Base-by-base conservation (phyloP, 2,113 vertebrate genomes). In the Takifugu flavidus region DNA sequence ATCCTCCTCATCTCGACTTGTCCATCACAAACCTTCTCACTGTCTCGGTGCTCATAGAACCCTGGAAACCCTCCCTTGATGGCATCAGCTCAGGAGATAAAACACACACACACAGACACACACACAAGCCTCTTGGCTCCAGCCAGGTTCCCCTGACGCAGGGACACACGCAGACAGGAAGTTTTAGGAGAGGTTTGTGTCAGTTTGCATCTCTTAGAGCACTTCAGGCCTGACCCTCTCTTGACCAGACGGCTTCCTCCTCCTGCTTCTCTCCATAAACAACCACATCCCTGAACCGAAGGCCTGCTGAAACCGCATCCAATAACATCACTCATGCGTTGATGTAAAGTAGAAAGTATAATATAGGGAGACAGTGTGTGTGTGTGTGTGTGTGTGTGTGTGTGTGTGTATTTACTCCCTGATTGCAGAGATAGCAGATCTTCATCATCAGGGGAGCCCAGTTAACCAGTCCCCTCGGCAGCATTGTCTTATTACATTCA, bases 301-400 rank as follows among this genome's bases (percentile, higher is more conserved):
- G 78, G 63, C 72, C 39, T 47, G 72, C 77, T 66, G 59, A 63
- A 72, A 65, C 81, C 69, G 79, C 86, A 79, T 79, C 72, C 86
- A 86, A 89, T 85, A 90, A 89, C 87, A 88, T 87, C 78, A 65
- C 69, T 89, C 82, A 85, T 88, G 83, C 86, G 82, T 86, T 85
- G 81, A 85, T 86, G 77, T 79, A 82, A 79, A 65, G 67, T 56
- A 31, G 56, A 59, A 67, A 34, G 8, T 74, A 49, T 10, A 34
- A 39, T 74, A 67, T 67, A 20, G 39, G 34, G 59, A 64, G 72
- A 53, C 50, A 62, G 47, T 53, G 49, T 50, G 49, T 50, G 49
- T 25, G n/a, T 50, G 49, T 50, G 49, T n/a, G n/a, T n/a, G n/a
- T n/a, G n/a, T n/a, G n/a, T 50, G 49, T 50, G 49, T 49, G 47